Evolutionary conservation across 2,113 vertebrate species (phyloP).

Genomic region (Nibea coibor): DNA sequence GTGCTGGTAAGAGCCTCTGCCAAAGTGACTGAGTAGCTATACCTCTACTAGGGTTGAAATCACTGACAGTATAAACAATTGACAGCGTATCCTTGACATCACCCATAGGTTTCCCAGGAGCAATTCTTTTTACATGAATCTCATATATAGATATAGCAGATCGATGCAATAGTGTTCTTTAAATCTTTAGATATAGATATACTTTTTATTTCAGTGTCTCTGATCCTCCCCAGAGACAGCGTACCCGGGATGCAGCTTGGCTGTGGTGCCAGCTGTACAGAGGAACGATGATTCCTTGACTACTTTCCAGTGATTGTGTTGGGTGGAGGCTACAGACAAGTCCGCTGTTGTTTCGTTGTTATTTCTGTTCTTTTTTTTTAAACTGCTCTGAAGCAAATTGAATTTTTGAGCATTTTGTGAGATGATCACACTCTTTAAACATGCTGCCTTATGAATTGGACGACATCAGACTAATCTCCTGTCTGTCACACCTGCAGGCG

Average conservation of each 20-base stretch:
- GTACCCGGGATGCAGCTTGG: background rate
- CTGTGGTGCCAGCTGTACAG: background rate
- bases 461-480: slow-evolving; percentile 19
- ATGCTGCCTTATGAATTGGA: background rate
- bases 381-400: no score
- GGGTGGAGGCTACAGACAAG: no score
- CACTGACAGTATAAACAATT: no score
- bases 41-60: background rate
- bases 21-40: background rate
- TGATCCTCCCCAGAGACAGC: background rate
- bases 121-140: no score
- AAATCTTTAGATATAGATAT: background rate
- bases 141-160: background rate
- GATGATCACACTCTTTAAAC: slow-evolving; percentile 4
- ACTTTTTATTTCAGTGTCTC: background rate
- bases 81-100: no score
- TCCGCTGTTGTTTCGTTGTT: no score
- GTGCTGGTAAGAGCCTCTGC: no score
- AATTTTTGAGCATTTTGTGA: background rate
- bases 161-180: background rate
- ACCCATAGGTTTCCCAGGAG: no score
- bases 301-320: background rate
- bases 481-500: slow-evolving; percentile 54
- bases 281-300: background rate
- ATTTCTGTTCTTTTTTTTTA: no score